Percentiles rank a stretch among this genome's conserved stretches.
Evolutionary conservation across 2,888 invertebrate species (phyloP).

Genomic region (Drosophila anomelani): DNA sequence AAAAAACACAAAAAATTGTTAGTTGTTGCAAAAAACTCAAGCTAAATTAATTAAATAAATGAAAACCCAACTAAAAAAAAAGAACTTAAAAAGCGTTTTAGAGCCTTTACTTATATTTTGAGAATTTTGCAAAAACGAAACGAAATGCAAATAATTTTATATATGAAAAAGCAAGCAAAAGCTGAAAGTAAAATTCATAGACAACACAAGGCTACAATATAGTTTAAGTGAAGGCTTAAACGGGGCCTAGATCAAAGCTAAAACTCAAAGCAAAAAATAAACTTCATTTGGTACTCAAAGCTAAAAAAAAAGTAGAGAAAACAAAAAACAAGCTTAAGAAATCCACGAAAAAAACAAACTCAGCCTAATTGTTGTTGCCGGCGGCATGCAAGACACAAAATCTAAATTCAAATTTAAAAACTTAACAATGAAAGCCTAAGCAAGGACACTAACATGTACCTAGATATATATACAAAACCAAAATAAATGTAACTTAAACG

Average conservation of each 20-base stretch:
- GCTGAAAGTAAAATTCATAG: conserved; percentile 38
- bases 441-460: conserved; percentile 82
- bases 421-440: conserved; percentile 67
- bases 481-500: conserved; percentile 34
- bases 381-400: conserved; percentile 36
- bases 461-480: conserved; percentile 73
- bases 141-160: conserved; percentile 74
- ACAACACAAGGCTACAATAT: conserved; percentile 44
- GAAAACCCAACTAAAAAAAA: conserved; percentile 46
- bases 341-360: conserved; percentile 48
- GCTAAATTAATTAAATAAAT: conserved; percentile 44
- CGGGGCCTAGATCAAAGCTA: conserved; percentile 50
- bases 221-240: conserved; percentile 49
- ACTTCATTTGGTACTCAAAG: conserved; percentile 64
- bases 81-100: conserved; percentile 73
- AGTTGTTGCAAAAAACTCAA: conserved; percentile 75
- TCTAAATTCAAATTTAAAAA: conserved; percentile 49
- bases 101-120: conserved; percentile 83
- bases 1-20: conserved; percentile 60
- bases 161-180: conserved; percentile 38
- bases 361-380: conserved; percentile 70
- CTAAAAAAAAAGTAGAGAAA: conserved; percentile 19
- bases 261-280: conserved; percentile 45
- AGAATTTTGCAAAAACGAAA: conserved; percentile 72
- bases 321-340: conserved; percentile 45